phyloP scores from a whole-genome alignment of 2,888 invertebrate genomes.

The Tuta absoluta region DNA sequence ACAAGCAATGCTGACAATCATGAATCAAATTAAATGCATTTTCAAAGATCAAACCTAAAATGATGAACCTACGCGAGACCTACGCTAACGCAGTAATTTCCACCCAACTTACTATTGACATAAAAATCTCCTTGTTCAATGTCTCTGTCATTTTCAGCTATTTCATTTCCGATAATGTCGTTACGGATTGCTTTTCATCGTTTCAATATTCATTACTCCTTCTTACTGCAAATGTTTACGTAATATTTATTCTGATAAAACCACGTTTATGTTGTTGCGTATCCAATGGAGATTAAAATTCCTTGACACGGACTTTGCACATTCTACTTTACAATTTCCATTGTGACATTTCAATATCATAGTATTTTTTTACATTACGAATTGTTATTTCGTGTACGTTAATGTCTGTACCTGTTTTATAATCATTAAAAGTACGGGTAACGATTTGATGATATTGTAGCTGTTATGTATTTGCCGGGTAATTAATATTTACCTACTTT shows the following conservation, averaged over 20 bases:
- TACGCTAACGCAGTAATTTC: too few relatives aligned
- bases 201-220: not conserved
- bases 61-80: too few relatives aligned
- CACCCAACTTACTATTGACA: too few relatives aligned
- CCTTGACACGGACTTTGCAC: constrained; percentile 9
- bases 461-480: too few relatives aligned
- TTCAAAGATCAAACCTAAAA: too few relatives aligned
- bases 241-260: not conserved
- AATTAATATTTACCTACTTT: too few relatives aligned
- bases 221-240: not conserved
- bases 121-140: not conserved
- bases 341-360: not conserved
- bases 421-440: too few relatives aligned
- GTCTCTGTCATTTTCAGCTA: not conserved
- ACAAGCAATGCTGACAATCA: too few relatives aligned
- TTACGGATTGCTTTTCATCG: not conserved
- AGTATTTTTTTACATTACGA: not conserved
- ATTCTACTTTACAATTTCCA: not conserved
- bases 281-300: constrained; percentile 16
- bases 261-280: not conserved
- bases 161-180: not conserved
- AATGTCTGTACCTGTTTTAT: too few relatives aligned
- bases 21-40: too few relatives aligned
- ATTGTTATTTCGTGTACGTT: not conserved
- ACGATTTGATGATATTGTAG: too few relatives aligned